Base-by-base conservation (phyloP, 2,888 invertebrate species). In the Cloeon dipterum region DNA sequence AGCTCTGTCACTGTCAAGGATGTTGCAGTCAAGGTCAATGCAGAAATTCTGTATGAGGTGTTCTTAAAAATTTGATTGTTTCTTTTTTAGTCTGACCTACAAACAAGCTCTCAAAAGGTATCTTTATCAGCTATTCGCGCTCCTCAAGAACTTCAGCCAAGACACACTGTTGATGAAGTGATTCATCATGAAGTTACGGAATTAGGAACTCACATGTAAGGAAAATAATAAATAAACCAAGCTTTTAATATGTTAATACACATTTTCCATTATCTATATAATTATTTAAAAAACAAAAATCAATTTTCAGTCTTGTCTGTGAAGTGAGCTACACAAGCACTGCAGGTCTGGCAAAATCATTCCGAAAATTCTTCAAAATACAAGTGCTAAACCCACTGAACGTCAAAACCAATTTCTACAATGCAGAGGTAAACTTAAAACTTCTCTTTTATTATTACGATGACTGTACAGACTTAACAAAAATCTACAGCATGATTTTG, bases 151-250 rank as follows among this genome's bases (percentile, higher is more conserved):
- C 57, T 75, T 41, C 57, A 58, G 34, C 75, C 86, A 1, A 81
- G 85, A 48, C 74, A 79, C 51, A 91, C 86, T 10, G 66, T 93
- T 13, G 89, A 93, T 59, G 81, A 91, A 59, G 85, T 96, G 23
- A 89, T 96, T 50, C 83, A 89, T 51, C 93, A 98, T 61, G 96
- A 98, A 68, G 93, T 98, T n/a, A 96, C 94, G 59, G 96, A 98
- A 62, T 75, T 91, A 46, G 96, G 96, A 29, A 86, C 89, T 33
- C 96, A 98, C 53, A 93, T 96, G 82, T 85, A 61, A 57, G 68
- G 51, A 41, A 42, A 18, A 8, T 40, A n/a, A 32, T 39, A 36
- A 36, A 21, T 8, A n/a, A 18, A 21, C 32, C 21, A 5, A 4
- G 10, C 20, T 33, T 32, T 36, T 37, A n/a, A 32, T 13, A 38